Base-by-base conservation (phyloP, 1,140 invertebrate species). In the Drosophila navojoa region DNA sequence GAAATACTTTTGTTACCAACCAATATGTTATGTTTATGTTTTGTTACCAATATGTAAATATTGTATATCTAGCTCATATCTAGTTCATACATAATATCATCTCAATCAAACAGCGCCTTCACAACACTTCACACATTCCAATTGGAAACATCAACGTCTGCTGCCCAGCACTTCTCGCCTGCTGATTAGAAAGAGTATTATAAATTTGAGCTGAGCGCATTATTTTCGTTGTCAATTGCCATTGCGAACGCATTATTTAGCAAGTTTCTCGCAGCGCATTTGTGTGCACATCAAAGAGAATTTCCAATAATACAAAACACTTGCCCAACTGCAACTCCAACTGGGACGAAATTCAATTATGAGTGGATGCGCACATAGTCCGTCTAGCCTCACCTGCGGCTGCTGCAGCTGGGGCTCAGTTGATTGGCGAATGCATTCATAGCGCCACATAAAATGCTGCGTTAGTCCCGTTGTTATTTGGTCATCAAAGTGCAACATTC, bases 361-460 rank as follows among this genome's bases (percentile, higher is more conserved):
- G 68, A 86, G 78, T 81, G 61, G 70, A 71, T 45, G 50, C 50
- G 55, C 62, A 50, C 52, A 32, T 32, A 2, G 6, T 38, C 60
- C 6, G 38, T 62, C 42, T 6, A 38, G 42, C 42, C 0, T 4
- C 42, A 45, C 15, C 6, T 16, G 42, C 7, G 3, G 29, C 6
- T 16, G 42, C 27, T 27, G 29, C 6, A 9, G 42, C 15, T 16
- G 42, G 42, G 35, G 27, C 53, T 32, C 52, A 68, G 61, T 76
- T 86, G 82, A 87, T 87, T 87, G 78, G 81, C 76, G 82, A 87
- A 73, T 87, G 64, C 78, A 79, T 77, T 85, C 71, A 42, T 67
- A 68, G 69, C 66, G 71, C 57, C 45, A 59, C 77, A 62, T 63
- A 67, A 80, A 75, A 75, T 84, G 66, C 74, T 70, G 63, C 44